Conservation (phyloP, 2,797 vertebrate species). For the Leptodactylus fallax region DNA sequence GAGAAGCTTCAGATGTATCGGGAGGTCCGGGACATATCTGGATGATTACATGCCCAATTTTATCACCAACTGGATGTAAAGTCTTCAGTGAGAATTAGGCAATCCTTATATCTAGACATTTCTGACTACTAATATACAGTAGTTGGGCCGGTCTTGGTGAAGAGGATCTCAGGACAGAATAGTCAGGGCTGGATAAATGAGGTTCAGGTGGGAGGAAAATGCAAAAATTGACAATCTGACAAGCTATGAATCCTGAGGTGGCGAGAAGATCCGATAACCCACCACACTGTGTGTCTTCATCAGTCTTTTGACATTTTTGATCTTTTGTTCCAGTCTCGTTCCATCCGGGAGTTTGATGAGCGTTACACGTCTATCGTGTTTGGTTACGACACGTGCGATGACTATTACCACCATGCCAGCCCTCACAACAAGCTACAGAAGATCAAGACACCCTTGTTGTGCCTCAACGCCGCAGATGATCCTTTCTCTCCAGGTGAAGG, state of each 20-base stretch:
- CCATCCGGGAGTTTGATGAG: conserved; percentile 84
- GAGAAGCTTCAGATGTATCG: background rate
- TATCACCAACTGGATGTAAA: no score
- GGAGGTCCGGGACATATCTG: background rate
- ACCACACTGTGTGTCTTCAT: background rate
- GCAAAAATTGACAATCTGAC: no score
- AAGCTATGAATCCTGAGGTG: no score
- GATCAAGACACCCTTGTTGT: conserved; percentile 79
- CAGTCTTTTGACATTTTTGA: background rate
- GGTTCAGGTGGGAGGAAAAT: no score
- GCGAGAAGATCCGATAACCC: background rate
- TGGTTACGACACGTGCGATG: conserved; percentile 78
- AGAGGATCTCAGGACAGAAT: no score
- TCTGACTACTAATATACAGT: no score
- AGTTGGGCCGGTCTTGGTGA: no score
- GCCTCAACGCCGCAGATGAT: conserved; percentile 85
- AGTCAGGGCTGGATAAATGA: no score
- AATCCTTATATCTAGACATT: no score
- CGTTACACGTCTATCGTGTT: conserved; percentile 80
- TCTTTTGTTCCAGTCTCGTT: conserved; percentile 73
- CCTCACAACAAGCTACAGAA: conserved; percentile 76
- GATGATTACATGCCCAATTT: no score
- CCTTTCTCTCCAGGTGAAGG: conserved; percentile 81
- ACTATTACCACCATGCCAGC: conserved; percentile 82
- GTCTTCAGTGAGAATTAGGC: no score